Conservation (phyloP, 35 echinoderm and acorn worm genomes). For the Patiria miniata region DNA sequence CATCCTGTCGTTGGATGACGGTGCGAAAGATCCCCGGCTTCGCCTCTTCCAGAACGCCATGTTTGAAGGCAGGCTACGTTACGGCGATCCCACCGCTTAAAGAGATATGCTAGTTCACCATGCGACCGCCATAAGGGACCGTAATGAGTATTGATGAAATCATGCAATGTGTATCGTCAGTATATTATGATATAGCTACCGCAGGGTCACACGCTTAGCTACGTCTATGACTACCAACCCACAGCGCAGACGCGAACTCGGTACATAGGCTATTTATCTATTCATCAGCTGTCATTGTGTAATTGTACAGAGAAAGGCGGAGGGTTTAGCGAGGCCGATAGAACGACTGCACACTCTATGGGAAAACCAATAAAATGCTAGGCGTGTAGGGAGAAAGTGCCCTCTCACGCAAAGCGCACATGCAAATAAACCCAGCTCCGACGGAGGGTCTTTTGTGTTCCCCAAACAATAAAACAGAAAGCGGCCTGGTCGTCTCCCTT, state of each 20-base stretch:
- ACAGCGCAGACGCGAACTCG: constrained; percentile 3
- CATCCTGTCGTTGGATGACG: constrained; percentile 39
- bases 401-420: neutral
- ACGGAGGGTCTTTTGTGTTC: neutral
- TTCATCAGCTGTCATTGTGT: constrained; percentile 12
- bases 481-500: neutral
- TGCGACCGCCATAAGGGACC: too few species aligned
- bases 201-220: too few species aligned
- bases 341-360: neutral
- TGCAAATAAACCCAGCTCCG: neutral
- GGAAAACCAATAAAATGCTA: neutral
- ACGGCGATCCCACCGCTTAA: neutral
- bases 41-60: constrained; percentile 73
- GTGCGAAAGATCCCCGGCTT: constrained; percentile 42
- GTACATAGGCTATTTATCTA: neutral
- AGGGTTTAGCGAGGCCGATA: constrained; percentile 4
- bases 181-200: too few species aligned
- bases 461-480: neutral
- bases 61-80: neutral
- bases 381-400: neutral
- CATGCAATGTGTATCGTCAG: too few species aligned
- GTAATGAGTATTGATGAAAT: too few species aligned
- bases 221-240: too few species aligned
- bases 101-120: too few species aligned
- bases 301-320: neutral